Evolutionary conservation across 2,113 vertebrate species (phyloP), one percentile per base, ranked within the genome.

Genomic region (Mormyrus iriodes): DNA sequence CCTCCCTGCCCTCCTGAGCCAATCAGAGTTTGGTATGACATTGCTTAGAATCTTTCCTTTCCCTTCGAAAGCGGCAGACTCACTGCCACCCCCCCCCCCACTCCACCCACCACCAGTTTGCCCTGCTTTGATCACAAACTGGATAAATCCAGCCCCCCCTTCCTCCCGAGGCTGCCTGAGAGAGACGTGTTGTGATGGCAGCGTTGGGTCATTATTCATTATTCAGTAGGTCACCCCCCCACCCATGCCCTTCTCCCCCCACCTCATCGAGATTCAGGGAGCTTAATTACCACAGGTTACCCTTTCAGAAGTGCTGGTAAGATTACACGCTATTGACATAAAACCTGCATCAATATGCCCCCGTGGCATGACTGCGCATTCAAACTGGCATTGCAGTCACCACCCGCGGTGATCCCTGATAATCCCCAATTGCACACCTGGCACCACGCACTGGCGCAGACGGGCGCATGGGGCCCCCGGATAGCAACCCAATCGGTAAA

Each of bases 221-320:
- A 84, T 46, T 84, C 79, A 84, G 42, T 24, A n/a, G 39, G 79
- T 76, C 31, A 39, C 65, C 61, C 65, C 12, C 31, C 27, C n/a
- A 9, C 27, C 10, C 65, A 58, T n/a, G n/a, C 65, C 4, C 31
- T 21, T 35, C 69, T 73, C 69, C 10, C 86, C 39, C 39, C 55
- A 46, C 35, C 58, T 65, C 35, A 44, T 84, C 42, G 15, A 76
- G 69, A 84, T 84, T 84, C 44, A 84, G 44, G 21, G 19, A 42
- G 44, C 48, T 84, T 84, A 84, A 84, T 84, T 84, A 48, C 79
- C 79, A 84, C 7, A 84, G 44, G 79, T 84, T 84, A 46, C 42
- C 19, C 8, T 84, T 46, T 39, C 24, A 19, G 2, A 46, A 84
- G 39, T 24, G 42, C 44, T 84, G 35, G 39, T 84, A 84, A 84